Conservation (phyloP, 2,113 vertebrate genomes). For the Pampusana beccarii region DNA sequence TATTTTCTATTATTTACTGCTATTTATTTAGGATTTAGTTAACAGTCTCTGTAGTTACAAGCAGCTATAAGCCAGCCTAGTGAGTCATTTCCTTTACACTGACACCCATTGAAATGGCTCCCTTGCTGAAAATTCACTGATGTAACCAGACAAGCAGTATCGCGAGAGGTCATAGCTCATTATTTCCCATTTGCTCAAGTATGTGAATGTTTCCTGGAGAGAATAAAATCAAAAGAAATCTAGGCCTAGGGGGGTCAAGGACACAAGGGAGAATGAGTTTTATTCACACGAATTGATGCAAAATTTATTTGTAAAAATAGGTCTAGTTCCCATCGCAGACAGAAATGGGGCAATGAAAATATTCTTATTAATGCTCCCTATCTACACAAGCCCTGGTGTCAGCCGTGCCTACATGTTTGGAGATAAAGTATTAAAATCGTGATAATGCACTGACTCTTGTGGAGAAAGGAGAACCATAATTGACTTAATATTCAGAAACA, state of each 20-base stretch:
- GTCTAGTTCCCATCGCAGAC: neutral
- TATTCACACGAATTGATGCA: neutral
- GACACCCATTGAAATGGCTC: conserved; percentile 39
- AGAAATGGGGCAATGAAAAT: neutral
- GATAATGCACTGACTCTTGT: neutral
- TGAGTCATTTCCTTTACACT: conserved; percentile 58
- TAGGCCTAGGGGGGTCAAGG: neutral
- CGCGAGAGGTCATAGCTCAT: conserved; percentile 58
- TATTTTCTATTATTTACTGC: conserved; percentile 5
- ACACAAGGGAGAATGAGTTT: neutral
- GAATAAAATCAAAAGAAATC: conserved; percentile 28
- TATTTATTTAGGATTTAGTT: conserved; percentile 48
- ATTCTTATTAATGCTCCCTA: neutral
- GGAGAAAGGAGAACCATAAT: neutral
- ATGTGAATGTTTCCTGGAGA: neutral
- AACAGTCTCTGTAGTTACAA: neutral
- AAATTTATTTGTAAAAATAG: neutral
- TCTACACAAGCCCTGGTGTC: neutral
- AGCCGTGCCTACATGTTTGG: neutral
- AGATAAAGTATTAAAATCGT: neutral
- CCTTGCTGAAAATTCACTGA: conserved; percentile 21
- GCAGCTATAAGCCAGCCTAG: conserved; percentile 23
- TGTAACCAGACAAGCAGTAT: conserved; percentile 55
- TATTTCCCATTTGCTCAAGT: conserved; percentile 46
- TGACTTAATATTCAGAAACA: conserved; percentile 47